Conservation (phyloP, 2,797 vertebrate genomes). For the Squalus acanthias region DNA sequence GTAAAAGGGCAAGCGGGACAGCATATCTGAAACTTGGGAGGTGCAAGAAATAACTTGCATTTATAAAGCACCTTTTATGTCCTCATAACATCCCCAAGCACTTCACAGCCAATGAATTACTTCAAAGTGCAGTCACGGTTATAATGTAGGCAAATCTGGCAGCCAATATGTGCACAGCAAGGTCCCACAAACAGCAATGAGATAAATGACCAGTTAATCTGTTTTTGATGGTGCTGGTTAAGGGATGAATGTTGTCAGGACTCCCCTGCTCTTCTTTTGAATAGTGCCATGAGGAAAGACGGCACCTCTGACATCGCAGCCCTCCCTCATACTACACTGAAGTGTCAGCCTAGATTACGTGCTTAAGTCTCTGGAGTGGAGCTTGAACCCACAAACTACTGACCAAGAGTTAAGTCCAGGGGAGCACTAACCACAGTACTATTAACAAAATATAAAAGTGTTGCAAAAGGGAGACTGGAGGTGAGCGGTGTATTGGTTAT, state of each 20-base stretch:
- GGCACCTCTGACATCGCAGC: background rate
- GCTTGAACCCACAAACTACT: background rate
- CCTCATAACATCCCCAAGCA: background rate
- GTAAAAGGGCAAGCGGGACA: background rate
- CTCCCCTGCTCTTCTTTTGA: background rate
- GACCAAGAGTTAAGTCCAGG: background rate
- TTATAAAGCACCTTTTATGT: background rate
- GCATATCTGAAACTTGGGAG: background rate
- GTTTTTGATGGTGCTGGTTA: background rate
- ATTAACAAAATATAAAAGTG: background rate
- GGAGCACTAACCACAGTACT: background rate
- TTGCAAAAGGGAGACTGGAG: background rate
- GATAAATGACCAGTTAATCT: background rate
- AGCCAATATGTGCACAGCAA: background rate
- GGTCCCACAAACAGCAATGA: background rate
- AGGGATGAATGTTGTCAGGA: background rate
- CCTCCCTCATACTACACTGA: background rate
- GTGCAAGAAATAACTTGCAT: background rate
- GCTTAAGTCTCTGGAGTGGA: background rate
- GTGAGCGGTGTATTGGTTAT: background rate
- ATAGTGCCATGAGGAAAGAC: background rate
- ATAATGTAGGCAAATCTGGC: background rate
- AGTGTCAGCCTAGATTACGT: background rate
- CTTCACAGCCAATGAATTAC: background rate
- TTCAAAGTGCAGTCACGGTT: background rate